Percentiles rank a stretch among this genome's conserved stretches.
Conservation (phyloP, 2,797 vertebrate genomes). For the Danio aesculapii region DNA sequence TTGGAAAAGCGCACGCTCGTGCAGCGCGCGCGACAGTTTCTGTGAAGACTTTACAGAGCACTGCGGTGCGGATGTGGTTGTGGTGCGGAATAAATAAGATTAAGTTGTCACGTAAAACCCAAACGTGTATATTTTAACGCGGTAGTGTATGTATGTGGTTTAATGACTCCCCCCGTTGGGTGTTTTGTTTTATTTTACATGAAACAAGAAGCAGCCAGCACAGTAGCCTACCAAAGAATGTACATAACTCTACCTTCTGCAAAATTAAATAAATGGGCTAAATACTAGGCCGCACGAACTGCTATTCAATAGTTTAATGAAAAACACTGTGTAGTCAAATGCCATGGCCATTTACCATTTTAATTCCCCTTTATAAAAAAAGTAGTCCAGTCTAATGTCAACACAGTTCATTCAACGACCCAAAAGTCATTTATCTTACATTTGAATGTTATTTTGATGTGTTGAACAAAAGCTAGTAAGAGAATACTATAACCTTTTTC, state of each 20-base stretch:
- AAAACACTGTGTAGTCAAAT: too few relatives aligned
- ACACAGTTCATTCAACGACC: too few relatives aligned
- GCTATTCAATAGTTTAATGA: too few relatives aligned
- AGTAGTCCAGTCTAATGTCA: too few relatives aligned
- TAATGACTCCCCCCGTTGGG: not conserved
- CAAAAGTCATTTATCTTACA: not conserved
- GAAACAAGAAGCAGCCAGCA: not conserved
- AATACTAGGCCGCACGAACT: too few relatives aligned
- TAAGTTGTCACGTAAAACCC: not conserved
- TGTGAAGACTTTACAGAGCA: not conserved
- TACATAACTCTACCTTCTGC: too few relatives aligned
- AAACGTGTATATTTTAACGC: not conserved
- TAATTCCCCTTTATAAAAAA: too few relatives aligned
- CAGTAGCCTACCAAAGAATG: not conserved
- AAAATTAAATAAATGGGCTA: too few relatives aligned
- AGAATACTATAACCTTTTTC: not conserved
- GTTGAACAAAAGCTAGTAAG: not conserved
- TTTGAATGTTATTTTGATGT: not conserved
- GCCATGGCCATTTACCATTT: too few relatives aligned
- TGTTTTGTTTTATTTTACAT: not conserved
- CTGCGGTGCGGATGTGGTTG: constrained; percentile 17
- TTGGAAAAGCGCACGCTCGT: not conserved
- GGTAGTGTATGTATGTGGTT: not conserved
- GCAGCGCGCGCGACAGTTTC: not conserved
- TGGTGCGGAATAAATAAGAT: not conserved